phyloP scores from a whole-genome alignment of 92 coral and sea anemone genomes.

The Phymanthus crucifer region DNA sequence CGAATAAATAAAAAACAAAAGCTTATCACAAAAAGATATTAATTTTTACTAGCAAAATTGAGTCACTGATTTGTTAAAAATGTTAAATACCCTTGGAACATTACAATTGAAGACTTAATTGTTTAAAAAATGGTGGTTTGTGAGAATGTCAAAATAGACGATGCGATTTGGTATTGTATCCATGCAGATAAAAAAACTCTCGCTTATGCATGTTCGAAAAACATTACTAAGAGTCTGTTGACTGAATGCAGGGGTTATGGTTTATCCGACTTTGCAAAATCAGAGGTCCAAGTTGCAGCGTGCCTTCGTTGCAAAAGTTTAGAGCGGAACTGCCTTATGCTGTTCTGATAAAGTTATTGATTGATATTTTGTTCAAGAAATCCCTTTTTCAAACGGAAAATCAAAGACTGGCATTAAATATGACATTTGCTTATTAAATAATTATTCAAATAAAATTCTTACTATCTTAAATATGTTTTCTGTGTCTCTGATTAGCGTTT shows the following conservation, averaged over 20 bases:
- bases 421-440: not conserved
- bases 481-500: conserved; percentile 7
- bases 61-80: not conserved
- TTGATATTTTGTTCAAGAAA: too few relatives aligned
- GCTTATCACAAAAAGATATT: not conserved
- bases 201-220: too few relatives aligned
- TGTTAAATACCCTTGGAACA: not conserved
- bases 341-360: too few relatives aligned
- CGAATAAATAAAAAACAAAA: not conserved
- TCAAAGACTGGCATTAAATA: not conserved
- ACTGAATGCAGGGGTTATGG: too few relatives aligned
- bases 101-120: not conserved
- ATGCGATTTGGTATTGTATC: too few relatives aligned
- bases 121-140: not conserved
- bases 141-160: too few relatives aligned
- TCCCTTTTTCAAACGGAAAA: not conserved
- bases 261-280: too few relatives aligned
- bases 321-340: too few relatives aligned
- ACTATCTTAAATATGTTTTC: not conserved
- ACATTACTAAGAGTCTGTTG: too few relatives aligned
- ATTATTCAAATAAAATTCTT: not conserved
- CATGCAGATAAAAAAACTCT: too few relatives aligned
- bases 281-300: too few relatives aligned
- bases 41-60: not conserved
- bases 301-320: too few relatives aligned